Evolutionary conservation across 1,140 invertebrate species (phyloP).

Genomic region (Micrasema longulum): DNA sequence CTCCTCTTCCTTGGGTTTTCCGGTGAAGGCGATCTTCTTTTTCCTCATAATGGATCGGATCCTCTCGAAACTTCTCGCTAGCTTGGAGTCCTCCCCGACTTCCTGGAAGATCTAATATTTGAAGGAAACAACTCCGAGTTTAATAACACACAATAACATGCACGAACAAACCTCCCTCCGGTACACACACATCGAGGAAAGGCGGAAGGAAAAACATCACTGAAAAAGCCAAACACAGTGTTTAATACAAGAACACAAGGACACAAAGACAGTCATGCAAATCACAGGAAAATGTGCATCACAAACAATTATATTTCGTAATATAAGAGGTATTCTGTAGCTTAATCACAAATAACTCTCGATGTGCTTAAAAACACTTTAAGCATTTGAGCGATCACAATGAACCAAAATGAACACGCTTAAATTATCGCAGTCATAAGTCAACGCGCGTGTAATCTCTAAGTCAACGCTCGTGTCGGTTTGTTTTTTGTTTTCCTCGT

Average conservation of each 20-base stretch:
- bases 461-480: too few relatives aligned
- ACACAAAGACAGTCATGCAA: background rate
- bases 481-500: too few relatives aligned
- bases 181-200: background rate
- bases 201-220: conserved; percentile 6
- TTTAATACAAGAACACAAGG: conserved; percentile 2
- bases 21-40: conserved; percentile 72
- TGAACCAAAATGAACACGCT: too few relatives aligned
- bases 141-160: background rate
- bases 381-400: too few relatives aligned
- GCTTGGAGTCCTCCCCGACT: conserved; percentile 86
- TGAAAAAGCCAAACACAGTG: conserved; percentile 11
- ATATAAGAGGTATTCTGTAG: too few relatives aligned
- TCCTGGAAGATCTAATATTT: conserved; percentile 68
- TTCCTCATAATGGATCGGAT: conserved; percentile 83
- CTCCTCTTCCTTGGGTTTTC: conserved; percentile 76
- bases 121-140: conserved; percentile 25
- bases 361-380: too few relatives aligned
- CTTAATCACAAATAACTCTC: too few relatives aligned
- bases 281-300: too few relatives aligned
- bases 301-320: too few relatives aligned
- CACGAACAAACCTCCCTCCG: background rate
- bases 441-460: too few relatives aligned
- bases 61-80: conserved; percentile 85
- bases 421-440: too few relatives aligned